phyloP scores from a whole-genome alignment of 2,888 invertebrate species.

The Allolobophora icterica region DNA sequence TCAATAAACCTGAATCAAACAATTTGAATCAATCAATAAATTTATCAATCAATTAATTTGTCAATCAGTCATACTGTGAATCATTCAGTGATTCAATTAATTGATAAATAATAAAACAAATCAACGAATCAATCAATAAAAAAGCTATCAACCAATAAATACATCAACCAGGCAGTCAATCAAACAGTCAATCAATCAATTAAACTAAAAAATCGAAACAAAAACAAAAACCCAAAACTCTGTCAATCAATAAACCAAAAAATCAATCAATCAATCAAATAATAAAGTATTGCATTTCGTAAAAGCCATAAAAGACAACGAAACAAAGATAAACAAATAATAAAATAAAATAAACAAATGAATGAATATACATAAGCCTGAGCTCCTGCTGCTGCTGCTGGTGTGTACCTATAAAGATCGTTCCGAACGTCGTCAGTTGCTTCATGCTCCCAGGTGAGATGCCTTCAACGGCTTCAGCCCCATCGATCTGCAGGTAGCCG shows the following conservation, averaged over 20 bases:
- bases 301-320: not conserved
- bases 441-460: constrained; percentile 84
- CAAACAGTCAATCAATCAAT: not conserved
- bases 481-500: constrained; percentile 86
- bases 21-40: not conserved
- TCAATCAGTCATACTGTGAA: too few relatives aligned
- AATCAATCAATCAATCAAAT: not conserved
- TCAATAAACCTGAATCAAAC: not conserved
- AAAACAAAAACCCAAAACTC: not conserved
- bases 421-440: constrained; percentile 82
- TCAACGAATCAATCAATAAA: too few relatives aligned
- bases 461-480: constrained; percentile 79
- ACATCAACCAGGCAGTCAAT: too few relatives aligned
- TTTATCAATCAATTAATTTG: not conserved
- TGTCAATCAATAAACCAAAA: not conserved
- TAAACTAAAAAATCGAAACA: too few relatives aligned
- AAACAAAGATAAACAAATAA: not conserved
- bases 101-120: too few relatives aligned
- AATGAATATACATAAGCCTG: too few relatives aligned
- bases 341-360: not conserved
- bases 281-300: too few relatives aligned
- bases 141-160: too few relatives aligned
- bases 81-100: too few relatives aligned
- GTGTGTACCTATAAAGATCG: constrained; percentile 83
- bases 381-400: too few relatives aligned